Percentiles rank a stretch among this genome's conserved stretches.
These are phyloP conservation scores for Apotomis capreana DNA, from an alignment of 2,888 invertebrate species.

Conservation along the genomic window DNA sequence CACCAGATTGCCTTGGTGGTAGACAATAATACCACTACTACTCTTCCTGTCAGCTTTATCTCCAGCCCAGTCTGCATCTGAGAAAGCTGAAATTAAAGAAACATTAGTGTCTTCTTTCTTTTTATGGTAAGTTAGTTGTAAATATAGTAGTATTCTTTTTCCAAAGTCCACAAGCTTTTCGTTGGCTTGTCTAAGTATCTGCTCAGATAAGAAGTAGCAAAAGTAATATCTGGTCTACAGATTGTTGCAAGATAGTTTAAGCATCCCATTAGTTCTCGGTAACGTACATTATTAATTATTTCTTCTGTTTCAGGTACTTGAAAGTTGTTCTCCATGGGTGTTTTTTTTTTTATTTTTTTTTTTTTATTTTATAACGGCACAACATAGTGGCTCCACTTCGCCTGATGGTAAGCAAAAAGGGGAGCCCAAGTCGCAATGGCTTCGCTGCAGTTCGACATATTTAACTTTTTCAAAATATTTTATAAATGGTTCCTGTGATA, in stretches of 20 bases:
- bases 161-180: not conserved
- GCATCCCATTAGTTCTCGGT: not conserved
- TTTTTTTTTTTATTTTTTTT: no score
- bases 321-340: not conserved
- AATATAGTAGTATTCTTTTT: slow-evolving; percentile 2
- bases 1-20: no score
- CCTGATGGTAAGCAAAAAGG: no score
- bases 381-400: no score
- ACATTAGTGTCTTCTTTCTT: no score
- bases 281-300: not conserved
- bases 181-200: not conserved
- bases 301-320: slow-evolving; percentile 14
- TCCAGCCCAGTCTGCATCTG: no score
- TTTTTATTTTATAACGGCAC: no score
- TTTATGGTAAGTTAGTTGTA: not conserved
- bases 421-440: no score
- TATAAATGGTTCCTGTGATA: not conserved
- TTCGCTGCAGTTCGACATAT: not conserved
- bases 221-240: not conserved
- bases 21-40: no score
- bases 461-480: not conserved
- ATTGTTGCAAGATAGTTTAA: not conserved
- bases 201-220: not conserved
- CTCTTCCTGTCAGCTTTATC: no score
- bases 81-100: no score